Conservation (phyloP, 2,113 vertebrate genomes). For the Microcebus tavaratra region DNA sequence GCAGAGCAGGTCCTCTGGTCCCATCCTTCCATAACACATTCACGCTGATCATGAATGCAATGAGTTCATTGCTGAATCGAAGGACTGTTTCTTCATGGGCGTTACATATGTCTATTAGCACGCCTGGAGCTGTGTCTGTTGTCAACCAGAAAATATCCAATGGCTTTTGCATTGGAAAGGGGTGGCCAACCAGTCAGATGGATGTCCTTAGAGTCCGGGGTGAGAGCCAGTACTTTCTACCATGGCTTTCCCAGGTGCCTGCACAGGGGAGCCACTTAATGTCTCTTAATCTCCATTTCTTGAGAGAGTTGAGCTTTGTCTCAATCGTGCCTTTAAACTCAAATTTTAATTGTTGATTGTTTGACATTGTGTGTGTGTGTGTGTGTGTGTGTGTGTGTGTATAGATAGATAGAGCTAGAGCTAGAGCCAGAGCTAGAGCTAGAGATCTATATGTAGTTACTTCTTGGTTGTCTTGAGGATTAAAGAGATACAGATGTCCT, state of each 20-base stretch:
- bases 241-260: not conserved
- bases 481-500: not conserved
- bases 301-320: not conserved
- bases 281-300: not conserved
- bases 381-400: not conserved
- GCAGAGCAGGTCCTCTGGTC: not conserved
- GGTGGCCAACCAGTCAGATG: not conserved
- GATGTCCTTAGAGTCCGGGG: too few species aligned
- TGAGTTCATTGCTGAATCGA: not conserved
- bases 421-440: too few species aligned
- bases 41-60: not conserved
- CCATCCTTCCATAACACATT: not conserved
- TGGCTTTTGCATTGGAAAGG: not conserved
- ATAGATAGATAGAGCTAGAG: too few species aligned
- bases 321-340: not conserved
- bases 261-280: not conserved
- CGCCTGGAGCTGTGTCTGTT: not conserved
- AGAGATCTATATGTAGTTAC: not conserved
- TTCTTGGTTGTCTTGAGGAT: not conserved
- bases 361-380: not conserved
- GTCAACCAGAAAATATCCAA: not conserved
- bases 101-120: not conserved
- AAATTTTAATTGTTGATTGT: not conserved
- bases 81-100: not conserved
- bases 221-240: not conserved